Percentiles rank a stretch among this genome's conserved stretches.
Conservation (phyloP, 2,888 invertebrate species). For the Tetrapedia diversipes region DNA sequence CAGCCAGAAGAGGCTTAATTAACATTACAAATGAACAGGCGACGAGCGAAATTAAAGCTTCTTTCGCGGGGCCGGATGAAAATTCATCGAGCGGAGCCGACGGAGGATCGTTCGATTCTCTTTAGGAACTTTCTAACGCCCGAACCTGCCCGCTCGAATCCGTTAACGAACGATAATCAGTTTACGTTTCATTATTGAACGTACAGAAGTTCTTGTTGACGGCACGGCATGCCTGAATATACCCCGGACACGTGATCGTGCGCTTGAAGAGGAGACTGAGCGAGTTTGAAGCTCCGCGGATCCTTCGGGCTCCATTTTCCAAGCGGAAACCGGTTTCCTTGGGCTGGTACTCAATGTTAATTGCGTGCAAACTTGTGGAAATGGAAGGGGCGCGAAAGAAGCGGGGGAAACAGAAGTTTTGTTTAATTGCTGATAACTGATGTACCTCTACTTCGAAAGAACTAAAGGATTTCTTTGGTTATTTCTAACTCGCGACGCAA, state of each 20-base stretch:
- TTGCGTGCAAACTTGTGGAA: neutral
- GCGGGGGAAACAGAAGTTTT: neutral
- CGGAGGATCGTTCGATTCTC: conserved; percentile 15
- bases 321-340: conserved; percentile 15
- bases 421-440: neutral
- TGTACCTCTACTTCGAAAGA: neutral
- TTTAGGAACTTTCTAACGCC: conserved; percentile 26
- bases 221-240: conserved; percentile 20
- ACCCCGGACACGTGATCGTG: neutral
- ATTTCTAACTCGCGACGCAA: no score
- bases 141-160: conserved; percentile 2
- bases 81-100: conserved; percentile 20
- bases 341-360: neutral
- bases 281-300: neutral
- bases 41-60: conserved; percentile 13
- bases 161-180: conserved; percentile 34
- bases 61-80: conserved; percentile 19
- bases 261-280: neutral
- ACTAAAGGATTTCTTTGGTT: no score
- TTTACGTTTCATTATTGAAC: conserved; percentile 41
- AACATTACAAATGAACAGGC: conserved; percentile 30
- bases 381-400: neutral
- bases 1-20: neutral
- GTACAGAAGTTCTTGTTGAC: conserved; percentile 32
- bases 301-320: neutral